phyloP scores from a whole-genome alignment of 2,113 vertebrate genomes.

The Podiceps cristatus region DNA sequence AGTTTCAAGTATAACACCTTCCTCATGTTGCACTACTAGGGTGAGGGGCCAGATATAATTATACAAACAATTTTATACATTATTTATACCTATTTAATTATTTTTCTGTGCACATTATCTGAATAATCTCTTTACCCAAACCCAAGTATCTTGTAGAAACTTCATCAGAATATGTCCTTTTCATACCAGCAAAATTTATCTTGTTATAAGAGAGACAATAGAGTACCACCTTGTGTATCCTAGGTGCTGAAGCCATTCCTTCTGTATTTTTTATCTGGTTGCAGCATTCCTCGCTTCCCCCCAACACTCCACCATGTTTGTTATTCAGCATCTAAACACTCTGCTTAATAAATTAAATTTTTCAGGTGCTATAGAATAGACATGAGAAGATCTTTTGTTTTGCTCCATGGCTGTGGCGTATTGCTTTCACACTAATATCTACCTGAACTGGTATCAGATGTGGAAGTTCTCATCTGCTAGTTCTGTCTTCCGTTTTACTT shows the following conservation, averaged over 20 bases:
- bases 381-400: background rate
- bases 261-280: background rate
- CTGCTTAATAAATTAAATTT: background rate
- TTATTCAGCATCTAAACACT: background rate
- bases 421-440: background rate
- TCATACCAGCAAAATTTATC: background rate
- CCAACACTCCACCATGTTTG: background rate
- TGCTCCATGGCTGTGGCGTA: background rate
- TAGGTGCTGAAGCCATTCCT: background rate
- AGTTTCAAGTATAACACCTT: background rate
- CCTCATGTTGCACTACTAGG: background rate
- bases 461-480: background rate
- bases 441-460: background rate
- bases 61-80: background rate
- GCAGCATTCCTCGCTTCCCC: background rate
- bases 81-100: background rate
- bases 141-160: background rate
- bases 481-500: background rate
- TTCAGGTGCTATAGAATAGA: background rate
- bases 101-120: background rate
- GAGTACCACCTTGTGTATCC: background rate
- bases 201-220: background rate
- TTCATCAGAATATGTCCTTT: background rate
- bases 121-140: background rate
- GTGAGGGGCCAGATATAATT: background rate